Base-by-base conservation (phyloP, 92 coral and sea anemone genomes). In the Chrysogorgia sp. region DNA sequence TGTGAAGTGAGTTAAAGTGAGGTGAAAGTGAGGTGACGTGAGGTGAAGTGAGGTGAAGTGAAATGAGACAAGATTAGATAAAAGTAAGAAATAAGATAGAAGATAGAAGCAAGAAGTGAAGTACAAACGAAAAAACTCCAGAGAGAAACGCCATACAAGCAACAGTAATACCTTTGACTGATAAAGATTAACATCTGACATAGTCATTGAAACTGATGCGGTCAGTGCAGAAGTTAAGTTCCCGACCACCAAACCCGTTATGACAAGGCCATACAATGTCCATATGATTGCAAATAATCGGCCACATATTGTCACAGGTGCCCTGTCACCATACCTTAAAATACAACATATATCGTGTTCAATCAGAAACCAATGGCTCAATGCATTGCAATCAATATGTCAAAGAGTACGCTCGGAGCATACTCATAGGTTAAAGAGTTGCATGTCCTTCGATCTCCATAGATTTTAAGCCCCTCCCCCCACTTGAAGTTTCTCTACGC, bases 241-340 rank as follows among this genome's bases (percentile, higher is more conserved):
- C 29, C 74, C 74, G 1, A 67, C 34, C 15, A 67, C 31, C 10
- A 67, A 6, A 40, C 74, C 74, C 22, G 74, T 67, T 0, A 67
- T 43, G n/a, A 67, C 74, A 5, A 67, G 57, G 8, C 74, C 74
- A 40, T 67, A 67, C 23, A 67, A 24, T 13, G 74, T 67, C 74
- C 74, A 67, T 3, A 40, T 22, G 6, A 67, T 35, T 23, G 74
- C 24, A 23, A 67, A 67, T 22, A 67, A 31, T n/a, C 57, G 45
- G 31, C 74, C 74, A 20, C 1, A 55, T 6, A 40, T 40, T 6
- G 74, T 67, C 0, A 67, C 17, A 22, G 74, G 57, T 8, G 21
- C 53, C 30, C 74, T 28, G 40, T 67, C 74, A 67, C 74, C 74
- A 67, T 67, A 67, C 0, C 74, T 67, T 7, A 1, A 7, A n/a